These are phyloP conservation scores for Ceyx cyanopectus DNA, from an alignment of 2,113 vertebrate genomes.

Conservation along the genomic window DNA sequence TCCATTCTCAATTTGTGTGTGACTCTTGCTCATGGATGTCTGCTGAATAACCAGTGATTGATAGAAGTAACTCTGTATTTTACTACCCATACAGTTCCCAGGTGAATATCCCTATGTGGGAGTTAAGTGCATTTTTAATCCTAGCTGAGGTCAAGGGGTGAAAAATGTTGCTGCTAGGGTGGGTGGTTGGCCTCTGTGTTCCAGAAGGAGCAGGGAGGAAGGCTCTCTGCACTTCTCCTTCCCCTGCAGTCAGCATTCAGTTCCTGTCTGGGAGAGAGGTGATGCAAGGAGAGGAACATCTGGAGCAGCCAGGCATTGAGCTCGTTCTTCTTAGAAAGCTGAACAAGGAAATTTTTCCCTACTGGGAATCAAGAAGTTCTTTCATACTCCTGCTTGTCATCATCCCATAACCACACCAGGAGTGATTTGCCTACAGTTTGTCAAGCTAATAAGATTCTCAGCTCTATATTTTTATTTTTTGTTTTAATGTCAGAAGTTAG, in stretches of 20 bases:
- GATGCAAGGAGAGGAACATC: not conserved
- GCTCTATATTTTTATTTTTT: not conserved
- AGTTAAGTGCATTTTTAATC: not conserved
- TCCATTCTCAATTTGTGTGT: not conserved
- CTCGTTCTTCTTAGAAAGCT: not conserved
- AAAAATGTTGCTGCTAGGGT: not conserved
- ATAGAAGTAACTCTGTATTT: not conserved
- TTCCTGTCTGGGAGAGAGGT: not conserved
- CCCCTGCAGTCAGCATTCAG: not conserved
- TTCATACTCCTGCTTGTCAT: not conserved
- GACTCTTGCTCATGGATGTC: not conserved
- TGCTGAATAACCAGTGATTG: not conserved
- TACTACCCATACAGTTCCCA: not conserved
- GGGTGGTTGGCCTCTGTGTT: not conserved
- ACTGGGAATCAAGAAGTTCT: not conserved
- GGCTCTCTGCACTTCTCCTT: not conserved
- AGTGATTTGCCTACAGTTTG: not conserved
- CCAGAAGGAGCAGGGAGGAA: not conserved
- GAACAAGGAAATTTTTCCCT: not conserved
- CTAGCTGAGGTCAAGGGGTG: not conserved
- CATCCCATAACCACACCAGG: not conserved
- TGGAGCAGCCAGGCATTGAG: not conserved
- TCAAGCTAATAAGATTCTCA: not conserved
- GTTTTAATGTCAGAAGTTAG: not conserved
- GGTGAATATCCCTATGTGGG: not conserved